These are phyloP conservation scores for Hydriomena furcata DNA, from an alignment of 2,888 invertebrate genomes.

Conservation along the genomic window DNA sequence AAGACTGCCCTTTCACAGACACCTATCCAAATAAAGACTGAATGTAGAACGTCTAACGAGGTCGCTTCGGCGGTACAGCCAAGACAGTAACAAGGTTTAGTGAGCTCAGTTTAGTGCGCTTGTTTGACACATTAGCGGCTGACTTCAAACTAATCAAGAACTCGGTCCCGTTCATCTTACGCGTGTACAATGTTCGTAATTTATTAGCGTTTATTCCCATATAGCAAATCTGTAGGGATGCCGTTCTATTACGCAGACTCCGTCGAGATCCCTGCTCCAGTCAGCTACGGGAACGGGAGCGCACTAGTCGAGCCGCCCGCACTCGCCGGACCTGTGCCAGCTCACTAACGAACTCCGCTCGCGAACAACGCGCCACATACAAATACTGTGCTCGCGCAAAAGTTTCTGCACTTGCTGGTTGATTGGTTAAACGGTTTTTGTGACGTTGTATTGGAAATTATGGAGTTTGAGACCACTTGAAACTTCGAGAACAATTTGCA, in stretches of 20 bases:
- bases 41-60: slow-evolving; percentile 29
- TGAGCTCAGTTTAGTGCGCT: slow-evolving; percentile 42
- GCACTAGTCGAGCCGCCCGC: slow-evolving; percentile 60
- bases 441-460: slow-evolving; percentile 50
- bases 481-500: slow-evolving; percentile 46
- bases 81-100: slow-evolving; percentile 14
- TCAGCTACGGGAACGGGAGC: slow-evolving; percentile 69
- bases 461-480: slow-evolving; percentile 61
- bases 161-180: slow-evolving; percentile 70
- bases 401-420: slow-evolving; percentile 48
- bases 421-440: slow-evolving; percentile 52
- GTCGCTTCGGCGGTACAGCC: slow-evolving; percentile 21
- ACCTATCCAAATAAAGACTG: slow-evolving; percentile 35
- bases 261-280: slow-evolving; percentile 77
- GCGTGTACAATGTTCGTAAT: slow-evolving; percentile 79
- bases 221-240: slow-evolving; percentile 81
- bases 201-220: slow-evolving; percentile 82
- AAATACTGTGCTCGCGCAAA: slow-evolving; percentile 53
- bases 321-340: slow-evolving; percentile 39
- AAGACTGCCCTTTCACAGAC: slow-evolving; percentile 33
- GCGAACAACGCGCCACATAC: slow-evolving; percentile 45
- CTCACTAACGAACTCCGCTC: slow-evolving; percentile 51
- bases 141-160: slow-evolving; percentile 81
- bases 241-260: slow-evolving; percentile 82
- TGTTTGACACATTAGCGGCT: slow-evolving; percentile 71